Evolutionary conservation across 1,140 invertebrate species (phyloP).

Genomic region (Aleiodes sp.): DNA sequence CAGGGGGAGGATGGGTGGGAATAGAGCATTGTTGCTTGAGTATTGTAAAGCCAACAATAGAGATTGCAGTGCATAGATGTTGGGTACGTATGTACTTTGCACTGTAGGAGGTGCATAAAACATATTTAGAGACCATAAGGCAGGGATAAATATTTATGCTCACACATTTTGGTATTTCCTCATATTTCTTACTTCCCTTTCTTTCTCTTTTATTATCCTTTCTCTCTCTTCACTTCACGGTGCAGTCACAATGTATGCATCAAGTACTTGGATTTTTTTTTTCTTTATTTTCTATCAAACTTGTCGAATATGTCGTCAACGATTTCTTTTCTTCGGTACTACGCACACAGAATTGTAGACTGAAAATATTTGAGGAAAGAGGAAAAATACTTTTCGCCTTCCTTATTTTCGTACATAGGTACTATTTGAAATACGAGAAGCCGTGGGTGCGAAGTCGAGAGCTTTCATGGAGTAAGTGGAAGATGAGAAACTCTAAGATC

Average conservation of each 20-base stretch:
- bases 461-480: background rate
- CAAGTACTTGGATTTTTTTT: background rate
- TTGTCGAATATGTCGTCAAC: background rate
- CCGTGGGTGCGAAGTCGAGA: conserved; percentile 13
- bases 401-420: background rate
- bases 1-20: conserved; percentile 21
- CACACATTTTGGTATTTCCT: background rate
- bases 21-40: conserved; percentile 25
- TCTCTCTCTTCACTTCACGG: too few species aligned
- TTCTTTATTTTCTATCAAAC: background rate
- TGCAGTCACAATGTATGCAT: background rate
- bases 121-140: conserved; percentile 34
- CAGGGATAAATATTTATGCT: conserved; percentile 29
- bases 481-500: background rate
- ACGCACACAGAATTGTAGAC: background rate
- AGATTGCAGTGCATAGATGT: conserved; percentile 9
- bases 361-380: background rate
- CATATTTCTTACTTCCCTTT: background rate
- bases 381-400: background rate
- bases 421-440: background rate
- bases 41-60: conserved; percentile 38
- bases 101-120: conserved; percentile 33
- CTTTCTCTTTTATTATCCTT: background rate
- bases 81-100: conserved; percentile 3
- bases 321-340: background rate